phyloP scores from a whole-genome alignment of 2,888 invertebrate species.

The Synanthedon tipuliformis region DNA sequence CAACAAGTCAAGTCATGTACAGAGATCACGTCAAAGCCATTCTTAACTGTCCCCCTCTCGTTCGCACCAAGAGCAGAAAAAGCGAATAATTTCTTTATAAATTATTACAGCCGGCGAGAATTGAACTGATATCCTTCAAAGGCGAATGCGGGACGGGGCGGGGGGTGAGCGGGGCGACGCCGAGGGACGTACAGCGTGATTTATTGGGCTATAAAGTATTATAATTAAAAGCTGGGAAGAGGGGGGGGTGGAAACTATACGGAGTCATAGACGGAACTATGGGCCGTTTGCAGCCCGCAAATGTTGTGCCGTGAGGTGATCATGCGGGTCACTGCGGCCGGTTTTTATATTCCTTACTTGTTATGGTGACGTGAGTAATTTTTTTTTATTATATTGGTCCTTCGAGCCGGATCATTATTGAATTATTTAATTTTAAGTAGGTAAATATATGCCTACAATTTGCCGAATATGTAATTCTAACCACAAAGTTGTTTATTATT shows the following conservation, averaged over 20 bases:
- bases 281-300: conserved; percentile 35
- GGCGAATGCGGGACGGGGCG: conserved; percentile 25
- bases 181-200: conserved; percentile 70
- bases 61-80: conserved; percentile 15
- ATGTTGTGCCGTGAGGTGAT: conserved; percentile 8
- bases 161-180: conserved; percentile 32
- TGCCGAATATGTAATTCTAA: no score
- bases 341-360: no score
- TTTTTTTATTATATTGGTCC: no score
- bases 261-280: conserved; percentile 41
- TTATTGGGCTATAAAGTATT: conserved; percentile 84
- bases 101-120: conserved; percentile 75
- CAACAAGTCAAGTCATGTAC: conserved; percentile 3
- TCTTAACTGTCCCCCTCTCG: conserved; percentile 6
- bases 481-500: no score
- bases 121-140: conserved; percentile 76
- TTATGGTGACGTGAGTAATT: no score
- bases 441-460: no score
- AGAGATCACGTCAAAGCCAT: conserved; percentile 12
- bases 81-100: conserved; percentile 76
- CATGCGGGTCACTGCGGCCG: background rate
- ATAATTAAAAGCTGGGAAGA: conserved; percentile 76
- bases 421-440: no score
- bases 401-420: no score
- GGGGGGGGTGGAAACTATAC: conserved; percentile 43